Conservation (phyloP, 2,888 invertebrate genomes). For the Leucoma salicis region DNA sequence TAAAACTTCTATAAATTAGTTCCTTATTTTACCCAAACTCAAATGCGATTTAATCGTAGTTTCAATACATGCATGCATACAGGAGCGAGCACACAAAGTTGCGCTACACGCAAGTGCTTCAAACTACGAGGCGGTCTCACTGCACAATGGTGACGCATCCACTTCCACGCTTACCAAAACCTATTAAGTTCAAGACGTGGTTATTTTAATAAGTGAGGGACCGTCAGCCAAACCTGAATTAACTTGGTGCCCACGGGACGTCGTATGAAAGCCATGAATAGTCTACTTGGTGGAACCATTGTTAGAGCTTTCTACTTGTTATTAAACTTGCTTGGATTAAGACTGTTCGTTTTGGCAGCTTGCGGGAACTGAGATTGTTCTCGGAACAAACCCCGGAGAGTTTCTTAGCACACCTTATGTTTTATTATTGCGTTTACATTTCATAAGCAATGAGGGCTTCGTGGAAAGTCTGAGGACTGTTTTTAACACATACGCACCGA, state of each 20-base stretch:
- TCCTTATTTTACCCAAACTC: too few species aligned
- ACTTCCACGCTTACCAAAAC: constrained; percentile 64
- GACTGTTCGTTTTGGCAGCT: neutral
- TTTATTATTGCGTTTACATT: too few species aligned
- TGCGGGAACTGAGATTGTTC: neutral
- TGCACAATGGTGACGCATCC: constrained; percentile 28
- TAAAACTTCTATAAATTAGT: too few species aligned
- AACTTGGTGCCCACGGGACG: constrained; percentile 65
- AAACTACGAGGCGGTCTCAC: neutral
- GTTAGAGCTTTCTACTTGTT: constrained; percentile 5
- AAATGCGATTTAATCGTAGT: too few species aligned
- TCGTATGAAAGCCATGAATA: constrained; percentile 41
- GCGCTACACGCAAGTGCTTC: too few species aligned
- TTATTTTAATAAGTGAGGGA: constrained; percentile 72
- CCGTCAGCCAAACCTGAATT: constrained; percentile 68
- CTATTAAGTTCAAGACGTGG: constrained; percentile 70
- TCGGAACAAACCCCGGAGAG: too few species aligned
- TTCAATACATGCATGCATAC: too few species aligned
- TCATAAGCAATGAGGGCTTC: too few species aligned
- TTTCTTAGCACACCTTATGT: too few species aligned
- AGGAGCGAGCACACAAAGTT: too few species aligned
- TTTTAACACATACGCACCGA: too few species aligned
- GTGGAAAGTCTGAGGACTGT: too few species aligned
- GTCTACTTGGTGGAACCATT: constrained; percentile 7
- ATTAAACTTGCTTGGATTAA: constrained; percentile 9